Percentiles rank a stretch among this genome's conserved stretches.
Evolutionary conservation across 2,888 invertebrate species (phyloP).

Genomic region (Punctoribates punctum): DNA sequence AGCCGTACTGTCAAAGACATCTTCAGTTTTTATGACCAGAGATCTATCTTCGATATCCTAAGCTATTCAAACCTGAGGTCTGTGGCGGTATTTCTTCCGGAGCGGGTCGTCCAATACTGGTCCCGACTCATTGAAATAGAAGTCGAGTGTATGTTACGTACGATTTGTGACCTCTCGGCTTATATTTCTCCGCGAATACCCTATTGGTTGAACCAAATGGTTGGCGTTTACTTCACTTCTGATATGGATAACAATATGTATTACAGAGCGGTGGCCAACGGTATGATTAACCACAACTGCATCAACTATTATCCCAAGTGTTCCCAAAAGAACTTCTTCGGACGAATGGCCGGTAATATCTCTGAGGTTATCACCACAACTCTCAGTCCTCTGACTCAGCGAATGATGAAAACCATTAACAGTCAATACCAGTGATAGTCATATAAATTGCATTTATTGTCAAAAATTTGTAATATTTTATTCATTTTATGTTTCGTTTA

Average conservation of each 20-base stretch:
- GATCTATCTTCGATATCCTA: neutral
- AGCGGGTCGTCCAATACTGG: neutral
- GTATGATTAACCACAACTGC: slow-evolving; percentile 19
- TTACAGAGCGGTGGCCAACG: slow-evolving; percentile 6
- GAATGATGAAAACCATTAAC: neutral
- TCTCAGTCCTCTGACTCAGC: neutral
- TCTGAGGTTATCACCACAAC: neutral
- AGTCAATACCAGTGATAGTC: too few relatives aligned
- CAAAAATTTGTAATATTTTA: too few relatives aligned
- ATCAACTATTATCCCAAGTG: neutral
- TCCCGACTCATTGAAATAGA: slow-evolving; percentile 11
- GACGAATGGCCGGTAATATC: neutral
- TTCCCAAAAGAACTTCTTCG: neutral
- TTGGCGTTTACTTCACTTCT: neutral
- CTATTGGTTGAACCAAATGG: slow-evolving; percentile 11
- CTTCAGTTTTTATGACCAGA: neutral
- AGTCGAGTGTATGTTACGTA: slow-evolving; percentile 17
- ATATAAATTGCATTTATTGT: too few relatives aligned
- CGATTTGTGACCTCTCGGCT: slow-evolving; percentile 29
- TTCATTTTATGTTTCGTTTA: too few relatives aligned
- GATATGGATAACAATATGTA: neutral
- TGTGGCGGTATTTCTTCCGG: neutral
- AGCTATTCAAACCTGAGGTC: neutral
- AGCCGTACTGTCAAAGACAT: neutral
- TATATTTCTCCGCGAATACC: slow-evolving; percentile 15